A percentile compares a stretch with the other conserved stretches of the same genome.
Conservation (phyloP, 2,888 invertebrate genomes). For the Eristalis intricaria region DNA sequence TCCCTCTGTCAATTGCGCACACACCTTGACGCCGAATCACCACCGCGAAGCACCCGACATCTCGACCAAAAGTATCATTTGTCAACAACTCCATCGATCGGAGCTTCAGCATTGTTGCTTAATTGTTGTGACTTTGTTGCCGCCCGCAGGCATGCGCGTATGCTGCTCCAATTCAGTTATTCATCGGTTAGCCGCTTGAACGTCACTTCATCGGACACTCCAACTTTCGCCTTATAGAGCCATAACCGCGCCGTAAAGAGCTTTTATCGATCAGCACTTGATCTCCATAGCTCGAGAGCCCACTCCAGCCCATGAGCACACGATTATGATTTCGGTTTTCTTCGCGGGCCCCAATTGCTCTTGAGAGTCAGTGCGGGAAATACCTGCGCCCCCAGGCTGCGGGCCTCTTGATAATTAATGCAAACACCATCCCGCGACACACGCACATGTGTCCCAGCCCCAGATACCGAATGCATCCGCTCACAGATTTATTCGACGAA, state of each 20-base stretch:
- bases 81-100: background rate
- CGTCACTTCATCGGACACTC: constrained; percentile 7
- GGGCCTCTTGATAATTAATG: constrained; percentile 36
- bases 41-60: background rate
- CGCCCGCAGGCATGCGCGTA: background rate
- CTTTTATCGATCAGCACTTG: constrained; percentile 29
- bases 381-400: background rate
- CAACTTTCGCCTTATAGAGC: constrained; percentile 46
- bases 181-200: constrained; percentile 6
- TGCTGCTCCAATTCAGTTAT: constrained; percentile 49
- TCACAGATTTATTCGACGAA: constrained; percentile 39
- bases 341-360: constrained; percentile 22
- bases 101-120: background rate
- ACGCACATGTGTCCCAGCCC: background rate
- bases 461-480: background rate
- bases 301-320: constrained; percentile 17
- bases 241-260: constrained; percentile 23
- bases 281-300: constrained; percentile 26
- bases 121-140: background rate
- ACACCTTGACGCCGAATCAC: background rate
- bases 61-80: background rate
- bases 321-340: constrained; percentile 45
- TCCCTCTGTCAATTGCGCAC: background rate
- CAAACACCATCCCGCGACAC: constrained; percentile 18
- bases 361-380: constrained; percentile 21